These are phyloP conservation scores for Grammomys surdaster DNA, from an alignment of 2,113 vertebrate species.

Conservation along the genomic window DNA sequence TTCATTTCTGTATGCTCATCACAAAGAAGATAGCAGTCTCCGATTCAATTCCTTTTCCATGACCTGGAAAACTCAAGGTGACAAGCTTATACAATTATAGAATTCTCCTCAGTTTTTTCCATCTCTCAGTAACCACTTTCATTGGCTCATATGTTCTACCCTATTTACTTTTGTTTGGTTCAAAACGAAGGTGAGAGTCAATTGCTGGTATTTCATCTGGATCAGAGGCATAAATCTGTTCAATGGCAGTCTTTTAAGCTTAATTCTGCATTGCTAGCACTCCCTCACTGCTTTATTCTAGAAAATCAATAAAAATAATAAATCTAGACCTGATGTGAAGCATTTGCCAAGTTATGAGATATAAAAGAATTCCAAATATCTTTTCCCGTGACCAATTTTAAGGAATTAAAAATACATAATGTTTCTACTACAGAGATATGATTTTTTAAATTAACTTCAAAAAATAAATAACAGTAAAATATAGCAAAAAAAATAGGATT, in stretches of 20 bases:
- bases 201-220: not conserved
- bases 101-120: not conserved
- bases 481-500: not conserved
- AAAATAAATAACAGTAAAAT: conserved; percentile 26
- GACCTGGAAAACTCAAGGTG: not conserved
- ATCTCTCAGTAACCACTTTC: not conserved
- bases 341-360: not conserved
- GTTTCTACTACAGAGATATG: conserved; percentile 12
- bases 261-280: conserved; percentile 29
- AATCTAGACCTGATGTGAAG: not conserved
- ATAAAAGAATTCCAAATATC: not conserved
- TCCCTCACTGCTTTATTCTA: not conserved
- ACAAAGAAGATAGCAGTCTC: not conserved
- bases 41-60: not conserved
- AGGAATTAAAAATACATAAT: not conserved
- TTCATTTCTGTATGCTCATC: not conserved
- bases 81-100: not conserved
- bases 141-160: not conserved
- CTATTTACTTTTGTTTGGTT: conserved; percentile 36
- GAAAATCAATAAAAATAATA: conserved; percentile 10
- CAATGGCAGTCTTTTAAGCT: conserved; percentile 12
- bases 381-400: not conserved
- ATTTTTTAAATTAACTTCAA: not conserved
- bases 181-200: not conserved
- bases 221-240: not conserved